Evolutionary conservation across 1,140 invertebrate genomes (phyloP).

Genomic region (Ips typographus): DNA sequence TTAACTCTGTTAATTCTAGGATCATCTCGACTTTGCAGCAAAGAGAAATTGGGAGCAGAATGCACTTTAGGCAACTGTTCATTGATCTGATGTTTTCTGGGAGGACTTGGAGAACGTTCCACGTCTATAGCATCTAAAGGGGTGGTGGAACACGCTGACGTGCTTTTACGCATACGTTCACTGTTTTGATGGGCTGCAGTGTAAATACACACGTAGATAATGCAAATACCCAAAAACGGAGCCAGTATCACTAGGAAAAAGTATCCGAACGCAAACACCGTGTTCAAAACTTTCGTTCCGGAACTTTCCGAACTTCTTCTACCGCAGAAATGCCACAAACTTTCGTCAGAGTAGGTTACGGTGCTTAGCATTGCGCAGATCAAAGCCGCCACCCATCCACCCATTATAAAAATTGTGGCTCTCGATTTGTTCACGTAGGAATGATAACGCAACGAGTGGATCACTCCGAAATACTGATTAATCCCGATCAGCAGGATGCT

Average conservation of each 20-base stretch:
- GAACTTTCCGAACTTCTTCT: slow-evolving; percentile 46
- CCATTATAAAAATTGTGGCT: slow-evolving; percentile 67
- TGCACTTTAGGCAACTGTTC: slow-evolving; percentile 45
- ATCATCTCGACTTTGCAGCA: slow-evolving; percentile 24
- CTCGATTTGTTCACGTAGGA: slow-evolving; percentile 72
- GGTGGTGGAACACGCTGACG: slow-evolving; percentile 37
- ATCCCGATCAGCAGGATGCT: slow-evolving; percentile 75
- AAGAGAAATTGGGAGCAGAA: slow-evolving; percentile 46
- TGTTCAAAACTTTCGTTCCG: slow-evolving; percentile 37
- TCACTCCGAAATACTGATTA: slow-evolving; percentile 85
- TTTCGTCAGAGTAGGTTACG: slow-evolving; percentile 49
- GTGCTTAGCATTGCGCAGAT: slow-evolving; percentile 55
- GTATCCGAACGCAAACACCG: slow-evolving; percentile 55
- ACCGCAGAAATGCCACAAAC: slow-evolving; percentile 57
- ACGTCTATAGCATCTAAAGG: slow-evolving; percentile 33
- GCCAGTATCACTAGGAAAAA: slow-evolving; percentile 64
- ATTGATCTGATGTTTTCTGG: slow-evolving; percentile 4
- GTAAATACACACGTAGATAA: slow-evolving; percentile 73
- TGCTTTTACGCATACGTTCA: slow-evolving; percentile 62
- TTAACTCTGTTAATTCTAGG: slow-evolving; percentile 34
- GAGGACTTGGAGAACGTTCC: slow-evolving; percentile 8
- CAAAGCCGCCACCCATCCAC: slow-evolving; percentile 66
- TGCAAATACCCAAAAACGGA: slow-evolving; percentile 67
- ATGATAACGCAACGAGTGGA: slow-evolving; percentile 82
- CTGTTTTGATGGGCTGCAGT: slow-evolving; percentile 70